Evolutionary conservation across 1,140 invertebrate genomes (phyloP).

Genomic region (Piezodorus guildinii): DNA sequence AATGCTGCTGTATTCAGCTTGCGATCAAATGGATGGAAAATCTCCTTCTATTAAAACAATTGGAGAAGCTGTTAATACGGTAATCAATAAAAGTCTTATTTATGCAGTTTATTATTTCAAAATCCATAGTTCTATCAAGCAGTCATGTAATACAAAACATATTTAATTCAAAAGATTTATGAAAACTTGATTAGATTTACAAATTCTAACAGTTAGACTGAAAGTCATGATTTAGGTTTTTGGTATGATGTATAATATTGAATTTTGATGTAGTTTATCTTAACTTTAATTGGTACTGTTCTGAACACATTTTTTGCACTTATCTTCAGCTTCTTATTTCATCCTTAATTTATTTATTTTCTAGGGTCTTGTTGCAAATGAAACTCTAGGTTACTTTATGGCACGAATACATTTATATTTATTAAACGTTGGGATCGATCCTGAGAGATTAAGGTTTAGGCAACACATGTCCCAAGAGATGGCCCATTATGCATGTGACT

Average conservation of each 20-base stretch:
- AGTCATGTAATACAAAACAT: too few relatives aligned
- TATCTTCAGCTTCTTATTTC: too few relatives aligned
- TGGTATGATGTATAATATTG: too few relatives aligned
- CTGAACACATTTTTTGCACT: too few relatives aligned
- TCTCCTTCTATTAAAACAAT: conserved; percentile 56
- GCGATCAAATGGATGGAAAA: conserved; percentile 91
- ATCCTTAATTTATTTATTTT: too few relatives aligned
- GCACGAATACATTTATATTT: conserved; percentile 87
- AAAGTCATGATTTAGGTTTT: too few relatives aligned
- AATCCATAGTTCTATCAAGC: not conserved
- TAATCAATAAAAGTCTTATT: conserved; percentile 27
- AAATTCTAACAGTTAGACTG: too few relatives aligned
- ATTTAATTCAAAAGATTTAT: too few relatives aligned
- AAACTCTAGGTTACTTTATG: conserved; percentile 97
- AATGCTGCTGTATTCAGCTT: conserved; percentile 82
- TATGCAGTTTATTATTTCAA: too few relatives aligned
- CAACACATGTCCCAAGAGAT: conserved; percentile 99
- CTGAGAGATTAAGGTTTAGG: conserved; percentile 78
- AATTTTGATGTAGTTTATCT: too few relatives aligned
- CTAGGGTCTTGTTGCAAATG: conserved; percentile 82
- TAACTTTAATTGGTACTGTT: too few relatives aligned
- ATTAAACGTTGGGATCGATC: conserved; percentile 75
- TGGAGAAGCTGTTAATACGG: conserved; percentile 59
- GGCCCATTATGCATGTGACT: conserved; percentile 99
- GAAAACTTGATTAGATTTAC: too few relatives aligned